A percentile compares a stretch with the other conserved stretches of the same genome.
Conservation (phyloP, 2,797 vertebrate genomes). For the Ceyx erithaca region DNA sequence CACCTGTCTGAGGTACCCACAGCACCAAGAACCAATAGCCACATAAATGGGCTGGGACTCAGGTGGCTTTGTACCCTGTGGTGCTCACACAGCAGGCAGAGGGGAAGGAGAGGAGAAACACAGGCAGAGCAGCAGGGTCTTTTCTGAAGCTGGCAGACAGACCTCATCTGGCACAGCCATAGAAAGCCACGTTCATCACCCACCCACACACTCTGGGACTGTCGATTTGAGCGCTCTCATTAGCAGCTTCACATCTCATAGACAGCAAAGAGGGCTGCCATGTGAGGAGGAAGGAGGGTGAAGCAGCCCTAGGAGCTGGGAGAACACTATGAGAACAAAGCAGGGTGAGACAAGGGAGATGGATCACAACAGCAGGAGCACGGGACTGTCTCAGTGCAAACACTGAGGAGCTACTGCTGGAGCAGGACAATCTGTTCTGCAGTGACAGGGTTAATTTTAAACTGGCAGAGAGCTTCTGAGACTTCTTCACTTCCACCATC, state of each 20-base stretch:
- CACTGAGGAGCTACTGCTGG: not conserved
- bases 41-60: fast-evolving
- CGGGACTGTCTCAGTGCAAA: not conserved
- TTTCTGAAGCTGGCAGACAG: not conserved
- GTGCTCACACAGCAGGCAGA: not conserved
- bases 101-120: not conserved
- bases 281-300: not conserved
- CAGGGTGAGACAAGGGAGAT: not conserved
- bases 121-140: not conserved
- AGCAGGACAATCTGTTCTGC: not conserved
- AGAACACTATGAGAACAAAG: not conserved
- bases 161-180: not conserved
- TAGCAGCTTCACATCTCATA: not conserved
- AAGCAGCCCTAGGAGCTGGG: not conserved
- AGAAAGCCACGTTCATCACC: not conserved
- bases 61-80: not conserved
- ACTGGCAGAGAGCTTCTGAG: not conserved
- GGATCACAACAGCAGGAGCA: not conserved
- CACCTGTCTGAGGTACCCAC: not conserved
- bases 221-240: fast-evolving
- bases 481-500: not conserved
- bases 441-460: constrained; percentile 24
- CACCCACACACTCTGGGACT: not conserved
- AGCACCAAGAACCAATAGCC: not conserved
- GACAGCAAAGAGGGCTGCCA: not conserved